Conservation (phyloP, 2,113 vertebrate species). For the Gobiocypris rarus region DNA sequence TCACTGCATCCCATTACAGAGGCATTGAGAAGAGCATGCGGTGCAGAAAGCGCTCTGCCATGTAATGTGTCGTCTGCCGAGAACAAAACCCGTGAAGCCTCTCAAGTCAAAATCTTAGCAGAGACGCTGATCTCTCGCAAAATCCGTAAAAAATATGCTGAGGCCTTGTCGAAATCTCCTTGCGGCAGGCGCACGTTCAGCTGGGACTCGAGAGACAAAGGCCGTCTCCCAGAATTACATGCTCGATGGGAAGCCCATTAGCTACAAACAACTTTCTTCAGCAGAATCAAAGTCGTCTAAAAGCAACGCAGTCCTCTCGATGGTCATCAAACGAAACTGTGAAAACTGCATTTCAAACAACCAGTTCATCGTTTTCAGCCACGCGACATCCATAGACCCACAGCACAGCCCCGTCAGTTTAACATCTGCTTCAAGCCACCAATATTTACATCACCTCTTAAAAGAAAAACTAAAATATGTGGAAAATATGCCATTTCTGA, state of each 20-base stretch:
- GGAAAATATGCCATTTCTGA: no score
- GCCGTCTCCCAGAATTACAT: conserved; percentile 2
- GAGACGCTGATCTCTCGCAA: conserved; percentile 33
- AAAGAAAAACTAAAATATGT: no score
- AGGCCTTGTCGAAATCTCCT: background rate
- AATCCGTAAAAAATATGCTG: conserved; percentile 17
- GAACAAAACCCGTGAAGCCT: conserved; percentile 24
- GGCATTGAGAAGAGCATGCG: background rate
- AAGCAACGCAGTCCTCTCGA: background rate
- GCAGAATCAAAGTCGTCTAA: background rate
- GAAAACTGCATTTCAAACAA: no score
- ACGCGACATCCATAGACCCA: no score
- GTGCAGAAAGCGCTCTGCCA: conserved; percentile 12
- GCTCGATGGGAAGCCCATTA: conserved; percentile 7
- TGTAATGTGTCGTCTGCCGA: conserved; percentile 26
- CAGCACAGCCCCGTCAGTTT: no score
- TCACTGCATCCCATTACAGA: conserved; percentile 13
- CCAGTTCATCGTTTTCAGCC: no score
- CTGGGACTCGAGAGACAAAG: conserved; percentile 13
- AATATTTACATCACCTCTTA: no score
- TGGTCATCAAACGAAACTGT: background rate
- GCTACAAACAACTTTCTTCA: conserved; percentile 8
- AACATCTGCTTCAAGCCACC: no score
- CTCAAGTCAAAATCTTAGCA: conserved; percentile 21
- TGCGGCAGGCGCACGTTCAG: background rate